Conservation (phyloP, 2,797 vertebrate genomes). For the Phoebastria nigripes region DNA sequence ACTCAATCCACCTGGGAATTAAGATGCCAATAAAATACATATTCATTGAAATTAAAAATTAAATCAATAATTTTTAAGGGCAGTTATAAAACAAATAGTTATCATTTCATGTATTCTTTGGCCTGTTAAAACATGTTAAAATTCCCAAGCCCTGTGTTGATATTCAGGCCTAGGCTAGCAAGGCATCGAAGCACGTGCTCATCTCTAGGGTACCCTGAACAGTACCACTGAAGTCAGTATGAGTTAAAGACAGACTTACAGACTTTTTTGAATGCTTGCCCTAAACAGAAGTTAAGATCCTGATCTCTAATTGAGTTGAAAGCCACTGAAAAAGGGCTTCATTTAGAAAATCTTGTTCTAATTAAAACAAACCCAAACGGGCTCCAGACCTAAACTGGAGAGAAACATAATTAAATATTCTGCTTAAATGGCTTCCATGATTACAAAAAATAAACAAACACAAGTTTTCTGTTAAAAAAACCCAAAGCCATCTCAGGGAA, state of each 20-base stretch:
- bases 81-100: neutral
- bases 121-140: neutral
- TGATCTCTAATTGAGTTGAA: neutral
- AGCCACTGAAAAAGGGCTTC: neutral
- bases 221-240: neutral
- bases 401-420: slow-evolving; percentile 5
- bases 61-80: neutral
- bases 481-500: neutral
- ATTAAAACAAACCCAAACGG: slow-evolving; percentile 12
- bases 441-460: neutral
- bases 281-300: neutral
- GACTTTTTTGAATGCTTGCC: neutral
- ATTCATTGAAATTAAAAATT: neutral
- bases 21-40: neutral
- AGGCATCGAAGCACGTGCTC: neutral
- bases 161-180: neutral
- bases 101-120: neutral
- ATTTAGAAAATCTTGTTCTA: slow-evolving; percentile 12
- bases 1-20: neutral
- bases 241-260: neutral
- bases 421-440: neutral
- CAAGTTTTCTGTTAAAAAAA: neutral
- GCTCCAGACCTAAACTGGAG: neutral
- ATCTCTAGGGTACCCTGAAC: neutral
- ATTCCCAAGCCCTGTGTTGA: neutral